Evolutionary conservation across 2,113 vertebrate species (phyloP).

Genomic region (Notarius lentiginosus): DNA sequence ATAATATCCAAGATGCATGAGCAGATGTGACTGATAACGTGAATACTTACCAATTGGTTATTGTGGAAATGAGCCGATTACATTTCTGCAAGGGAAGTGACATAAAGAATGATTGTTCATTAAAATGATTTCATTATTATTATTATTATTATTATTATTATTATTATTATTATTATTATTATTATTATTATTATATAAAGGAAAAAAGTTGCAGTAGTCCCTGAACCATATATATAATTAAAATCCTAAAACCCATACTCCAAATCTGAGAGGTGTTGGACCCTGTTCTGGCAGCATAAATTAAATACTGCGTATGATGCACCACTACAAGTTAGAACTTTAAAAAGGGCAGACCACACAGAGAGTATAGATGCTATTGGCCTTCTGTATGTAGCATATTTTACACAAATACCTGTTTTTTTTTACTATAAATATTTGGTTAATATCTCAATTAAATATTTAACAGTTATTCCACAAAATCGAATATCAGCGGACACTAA

Average conservation of each 20-base stretch:
- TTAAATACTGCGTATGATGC: neutral
- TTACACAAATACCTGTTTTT: neutral
- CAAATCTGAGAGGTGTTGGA: neutral
- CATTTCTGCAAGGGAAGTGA: neutral
- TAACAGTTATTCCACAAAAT: too few species aligned
- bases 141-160: neutral
- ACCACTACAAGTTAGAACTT: too few species aligned
- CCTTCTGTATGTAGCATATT: neutral
- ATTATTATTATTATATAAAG: neutral
- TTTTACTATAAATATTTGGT: neutral
- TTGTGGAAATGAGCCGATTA: neutral
- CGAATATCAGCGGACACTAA: too few species aligned
- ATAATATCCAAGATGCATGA: neutral
- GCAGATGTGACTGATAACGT: neutral
- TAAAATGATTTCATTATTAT: neutral
- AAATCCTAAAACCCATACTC: neutral
- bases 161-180: neutral
- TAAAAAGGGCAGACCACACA: neutral
- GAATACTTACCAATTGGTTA: neutral
- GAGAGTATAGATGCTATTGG: neutral
- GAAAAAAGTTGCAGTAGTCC: neutral
- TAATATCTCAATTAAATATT: neutral
- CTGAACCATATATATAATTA: too few species aligned
- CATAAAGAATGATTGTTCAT: neutral
- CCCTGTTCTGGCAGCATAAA: neutral